Evolutionary conservation across 2,113 vertebrate genomes (phyloP).

Genomic region (Pogonocichla stellata): DNA sequence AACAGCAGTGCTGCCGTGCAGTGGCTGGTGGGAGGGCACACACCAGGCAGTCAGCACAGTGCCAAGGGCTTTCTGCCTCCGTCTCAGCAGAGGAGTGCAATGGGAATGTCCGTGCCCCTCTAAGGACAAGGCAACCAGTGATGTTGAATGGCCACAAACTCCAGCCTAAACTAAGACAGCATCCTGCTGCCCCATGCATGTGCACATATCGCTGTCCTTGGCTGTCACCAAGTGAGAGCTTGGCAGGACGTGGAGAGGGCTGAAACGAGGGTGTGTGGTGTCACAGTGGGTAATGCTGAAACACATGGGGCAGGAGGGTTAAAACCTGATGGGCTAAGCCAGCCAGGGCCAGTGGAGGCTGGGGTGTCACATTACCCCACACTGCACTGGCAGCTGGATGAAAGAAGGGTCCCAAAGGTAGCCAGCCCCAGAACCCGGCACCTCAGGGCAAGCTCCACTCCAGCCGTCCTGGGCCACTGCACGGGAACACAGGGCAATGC

Average conservation of each 20-base stretch:
- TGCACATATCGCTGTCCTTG: fast-evolving
- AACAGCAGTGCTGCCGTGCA: fast-evolving
- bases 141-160: neutral
- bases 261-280: fast-evolving
- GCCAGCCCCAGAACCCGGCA: fast-evolving
- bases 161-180: neutral
- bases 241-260: fast-evolving
- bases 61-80: fast-evolving
- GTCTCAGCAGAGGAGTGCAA: fast-evolving
- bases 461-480: fast-evolving
- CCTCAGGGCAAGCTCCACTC: neutral
- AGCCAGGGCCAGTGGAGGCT: neutral
- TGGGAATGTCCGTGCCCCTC: neutral
- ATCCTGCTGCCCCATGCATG: fast-evolving
- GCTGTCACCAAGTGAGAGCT: fast-evolving
- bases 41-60: fast-evolving
- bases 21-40: neutral
- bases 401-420: neutral
- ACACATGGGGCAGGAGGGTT: neutral
- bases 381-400: neutral
- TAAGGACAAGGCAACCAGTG: neutral
- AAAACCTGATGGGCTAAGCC: neutral
- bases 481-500: fast-evolving
- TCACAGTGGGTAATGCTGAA: neutral
- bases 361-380: fast-evolving